Base-by-base conservation (phyloP, 2,113 vertebrate species). In the Hypomesus transpacificus region DNA sequence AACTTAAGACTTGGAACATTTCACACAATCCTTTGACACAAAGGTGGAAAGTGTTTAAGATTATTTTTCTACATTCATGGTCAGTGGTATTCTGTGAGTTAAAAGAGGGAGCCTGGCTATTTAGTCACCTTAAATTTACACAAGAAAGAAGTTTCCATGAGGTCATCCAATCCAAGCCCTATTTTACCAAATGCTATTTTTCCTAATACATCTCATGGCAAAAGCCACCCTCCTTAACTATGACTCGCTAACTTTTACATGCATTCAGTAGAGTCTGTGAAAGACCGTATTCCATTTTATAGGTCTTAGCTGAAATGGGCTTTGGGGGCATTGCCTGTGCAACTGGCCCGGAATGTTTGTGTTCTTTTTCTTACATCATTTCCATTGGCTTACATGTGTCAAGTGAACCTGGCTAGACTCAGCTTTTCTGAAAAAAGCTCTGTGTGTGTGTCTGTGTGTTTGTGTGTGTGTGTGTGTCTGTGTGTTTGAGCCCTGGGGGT, bases 381-480 rank as follows among this genome's bases (percentile, higher is more conserved):
- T 76, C 71, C 68, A 53, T 67, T 67, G 20, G 51, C 21, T 66
- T 66, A 24, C 50, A 28, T 54, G 1, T 39, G 46, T 73, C 51
- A 69, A 31, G 66, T 64, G 34, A 73, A 68, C 34, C 70, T 73
- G 66, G 46, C 16, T 39, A 71, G 69, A 18, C 69, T 69, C 54
- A 68, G 46, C 7, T 46, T 34, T 46, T 46, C 39, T 46, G n/a
- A 46, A 46, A 46, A 46, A 46, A 13, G 39, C 39, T 46, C 39
- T 46, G 39, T 46, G 39, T 39, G 39, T 46, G 39, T 11, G 3
- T 46, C 9, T 46, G 39, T 34, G 31, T 34, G 1, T 34, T 4
- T 34, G 31, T 34, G 31, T 34, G 31, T 34, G 31, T 34, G 31
- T 3, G 31, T 34, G 31, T 34, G 31, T 34, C 5, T 8, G 31